phyloP scores from a whole-genome alignment of 37 sponge, comb jelly and placozoan species.

The Bolinopsis microptera region DNA sequence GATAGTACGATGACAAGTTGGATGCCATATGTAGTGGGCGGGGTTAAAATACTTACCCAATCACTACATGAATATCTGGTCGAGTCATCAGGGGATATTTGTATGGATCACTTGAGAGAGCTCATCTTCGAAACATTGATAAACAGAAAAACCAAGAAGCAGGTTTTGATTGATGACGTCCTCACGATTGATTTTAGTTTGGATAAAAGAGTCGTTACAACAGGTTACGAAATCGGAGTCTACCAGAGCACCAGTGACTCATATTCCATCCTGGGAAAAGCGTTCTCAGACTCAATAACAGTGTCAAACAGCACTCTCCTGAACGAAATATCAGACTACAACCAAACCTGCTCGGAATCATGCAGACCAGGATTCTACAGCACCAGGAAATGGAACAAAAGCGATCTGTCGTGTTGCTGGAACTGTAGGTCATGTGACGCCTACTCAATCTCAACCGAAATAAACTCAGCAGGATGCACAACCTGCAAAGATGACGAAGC shows the following conservation, averaged over 20 bases:
- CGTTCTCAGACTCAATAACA: background rate
- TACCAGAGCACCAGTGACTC: background rate
- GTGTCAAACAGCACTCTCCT: background rate
- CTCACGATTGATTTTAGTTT: background rate
- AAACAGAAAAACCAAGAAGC: background rate
- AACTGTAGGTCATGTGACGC: background rate
- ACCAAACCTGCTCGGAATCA: background rate
- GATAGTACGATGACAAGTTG: background rate
- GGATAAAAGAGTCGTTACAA: background rate
- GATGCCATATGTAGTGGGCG: background rate
- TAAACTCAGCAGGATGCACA: background rate
- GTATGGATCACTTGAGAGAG: too few relatives aligned
- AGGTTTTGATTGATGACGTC: background rate
- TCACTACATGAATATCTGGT: background rate
- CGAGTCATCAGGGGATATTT: background rate
- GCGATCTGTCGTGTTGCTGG: conserved; percentile 24
- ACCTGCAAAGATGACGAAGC: background rate
- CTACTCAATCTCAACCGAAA: background rate
- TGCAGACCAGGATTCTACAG: conserved; percentile 31
- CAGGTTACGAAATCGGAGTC: background rate
- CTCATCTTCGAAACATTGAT: background rate
- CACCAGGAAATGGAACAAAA: background rate
- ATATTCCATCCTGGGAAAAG: background rate
- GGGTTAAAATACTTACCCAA: background rate
- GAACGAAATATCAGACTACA: background rate